Evolutionary conservation across 2,113 vertebrate genomes (phyloP), one percentile per base, ranked within the genome.

Genomic region (Echinops telfairi): DNA sequence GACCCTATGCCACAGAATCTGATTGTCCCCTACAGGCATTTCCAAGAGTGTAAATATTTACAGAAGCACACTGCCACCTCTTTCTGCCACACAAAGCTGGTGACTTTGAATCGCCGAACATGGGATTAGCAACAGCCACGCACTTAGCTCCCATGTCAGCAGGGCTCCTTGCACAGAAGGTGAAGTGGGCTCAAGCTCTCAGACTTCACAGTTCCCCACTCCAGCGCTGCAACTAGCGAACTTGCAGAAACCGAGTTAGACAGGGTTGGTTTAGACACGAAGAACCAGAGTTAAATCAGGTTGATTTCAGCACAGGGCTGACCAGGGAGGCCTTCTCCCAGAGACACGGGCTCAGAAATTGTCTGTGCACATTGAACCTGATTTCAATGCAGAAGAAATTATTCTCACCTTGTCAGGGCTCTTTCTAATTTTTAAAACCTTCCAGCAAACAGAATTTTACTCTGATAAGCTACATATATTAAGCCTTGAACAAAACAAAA

Each of bases 351-450:
- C 92, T 86, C 31, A 87, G 76, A 94, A 89, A 40, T 40, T 15
- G 66, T 4, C 53, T 36, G 17, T 23, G 40, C 8, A 88, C 71
- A 80, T 77, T 84, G 94, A n/a, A 76, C 43, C 43, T 71, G 68
- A 93, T 36, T n/a, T 83, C 5, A 31, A 2, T 14, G 29, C 78
- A 20, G 4, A 85, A 6, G 27, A 89, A 88, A 38, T 64, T 62
- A 29, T n/a, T 80, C n/a, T 36, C 88, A 58, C 6, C 33, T 94
- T 86, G 19, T 40, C 38, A 92, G 80, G 62, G 27, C n/a, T 62
- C 38, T 75, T 88, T 27, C 70, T 94, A 73, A 88, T 92, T 95
- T 91, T 84, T 86, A 93, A 88, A 92, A 95, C 71, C 73, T 89
- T 84, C 57, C 62, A 82, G 83, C 43, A 92, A 93, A 89, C 57